Evolutionary conservation across 1,140 invertebrate genomes (phyloP).

Genomic region (Steinernema khuongi): DNA sequence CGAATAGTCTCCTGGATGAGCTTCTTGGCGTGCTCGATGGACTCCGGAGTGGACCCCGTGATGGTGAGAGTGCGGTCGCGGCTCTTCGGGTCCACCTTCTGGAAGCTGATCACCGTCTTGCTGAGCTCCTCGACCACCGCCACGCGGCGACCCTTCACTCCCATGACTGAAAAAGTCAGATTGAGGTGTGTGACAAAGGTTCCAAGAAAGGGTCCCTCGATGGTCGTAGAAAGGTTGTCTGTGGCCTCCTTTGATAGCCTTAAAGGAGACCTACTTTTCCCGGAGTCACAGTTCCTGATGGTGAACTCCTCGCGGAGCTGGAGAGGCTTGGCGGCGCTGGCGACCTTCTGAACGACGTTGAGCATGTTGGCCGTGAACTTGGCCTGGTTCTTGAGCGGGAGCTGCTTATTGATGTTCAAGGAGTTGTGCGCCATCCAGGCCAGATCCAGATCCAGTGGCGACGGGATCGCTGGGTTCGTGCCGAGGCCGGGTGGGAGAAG

Average conservation of each 20-base stretch:
- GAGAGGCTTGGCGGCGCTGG: slow-evolving; percentile 27
- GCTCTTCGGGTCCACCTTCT: slow-evolving; percentile 68
- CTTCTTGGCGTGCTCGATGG: slow-evolving; percentile 46
- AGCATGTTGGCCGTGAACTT: not conserved
- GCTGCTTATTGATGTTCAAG: slow-evolving; percentile 3
- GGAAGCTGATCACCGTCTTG: slow-evolving; percentile 94
- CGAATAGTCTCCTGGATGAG: slow-evolving; percentile 54
- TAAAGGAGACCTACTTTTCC: slow-evolving; percentile 38
- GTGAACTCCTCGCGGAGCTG: slow-evolving; percentile 46
- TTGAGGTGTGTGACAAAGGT: too few species aligned
- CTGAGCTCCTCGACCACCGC: slow-evolving; percentile 95
- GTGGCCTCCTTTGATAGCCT: too few species aligned
- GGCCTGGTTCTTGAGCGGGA: not conserved
- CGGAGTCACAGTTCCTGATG: slow-evolving; percentile 42
- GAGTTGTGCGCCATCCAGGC: not conserved
- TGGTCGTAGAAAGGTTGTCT: too few species aligned
- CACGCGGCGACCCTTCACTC: slow-evolving; percentile 89
- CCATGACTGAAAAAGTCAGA: slow-evolving; percentile 74
- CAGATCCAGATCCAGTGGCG: not conserved
- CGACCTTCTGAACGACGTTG: slow-evolving; percentile 12
- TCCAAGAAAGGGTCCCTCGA: too few species aligned
- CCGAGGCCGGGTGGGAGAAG: slow-evolving; percentile 3
- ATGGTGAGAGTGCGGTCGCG: slow-evolving; percentile 48
- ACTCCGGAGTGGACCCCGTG: slow-evolving; percentile 43
- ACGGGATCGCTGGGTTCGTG: not conserved